phyloP scores from a whole-genome alignment of 2,113 vertebrate species.

The Pogona vitticeps region DNA sequence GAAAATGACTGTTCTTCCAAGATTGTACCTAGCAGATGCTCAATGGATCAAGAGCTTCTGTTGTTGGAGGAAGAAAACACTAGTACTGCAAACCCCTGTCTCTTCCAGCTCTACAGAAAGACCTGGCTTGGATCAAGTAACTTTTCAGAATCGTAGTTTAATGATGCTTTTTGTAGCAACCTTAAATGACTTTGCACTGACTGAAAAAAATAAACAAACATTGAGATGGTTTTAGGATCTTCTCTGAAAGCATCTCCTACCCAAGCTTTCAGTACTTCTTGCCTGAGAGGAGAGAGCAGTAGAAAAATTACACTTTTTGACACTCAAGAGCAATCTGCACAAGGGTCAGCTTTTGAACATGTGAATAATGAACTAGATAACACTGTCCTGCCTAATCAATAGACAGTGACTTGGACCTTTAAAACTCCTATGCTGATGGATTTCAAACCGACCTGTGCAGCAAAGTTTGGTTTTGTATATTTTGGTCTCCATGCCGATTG shows the following conservation, averaged over 20 bases:
- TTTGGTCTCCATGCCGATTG: too few species aligned
- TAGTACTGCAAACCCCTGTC: background rate
- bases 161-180: background rate
- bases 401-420: too few species aligned
- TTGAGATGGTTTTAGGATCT: background rate
- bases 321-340: too few species aligned
- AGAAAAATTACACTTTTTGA: background rate
- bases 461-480: too few species aligned
- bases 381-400: too few species aligned
- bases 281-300: background rate
- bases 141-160: background rate
- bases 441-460: too few species aligned
- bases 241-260: background rate
- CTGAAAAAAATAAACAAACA: background rate
- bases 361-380: too few species aligned
- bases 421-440: too few species aligned
- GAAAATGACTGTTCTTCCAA: background rate
- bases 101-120: background rate
- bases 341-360: background rate
- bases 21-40: too few species aligned
- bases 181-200: background rate
- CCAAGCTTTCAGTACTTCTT: background rate
- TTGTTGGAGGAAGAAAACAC: background rate
- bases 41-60: background rate
- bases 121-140: background rate